Conservation (phyloP, 2,888 invertebrate genomes). For the Pilophorus perplexus region DNA sequence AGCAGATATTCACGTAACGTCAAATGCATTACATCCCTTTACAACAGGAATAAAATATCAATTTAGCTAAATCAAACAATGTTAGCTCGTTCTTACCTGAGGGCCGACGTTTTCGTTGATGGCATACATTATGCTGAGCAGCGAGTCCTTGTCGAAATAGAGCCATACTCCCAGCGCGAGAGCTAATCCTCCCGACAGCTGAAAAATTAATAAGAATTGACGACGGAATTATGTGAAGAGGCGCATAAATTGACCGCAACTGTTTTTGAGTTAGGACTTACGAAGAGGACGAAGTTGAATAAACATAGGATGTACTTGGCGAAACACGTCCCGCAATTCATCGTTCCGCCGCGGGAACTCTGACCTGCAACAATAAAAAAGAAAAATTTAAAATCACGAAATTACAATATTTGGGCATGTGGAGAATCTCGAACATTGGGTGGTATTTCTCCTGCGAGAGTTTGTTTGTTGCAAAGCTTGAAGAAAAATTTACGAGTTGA, state of each 20-base stretch:
- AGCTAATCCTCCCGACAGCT: slow-evolving; percentile 53
- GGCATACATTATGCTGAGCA: slow-evolving; percentile 61
- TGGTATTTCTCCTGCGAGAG: too few species aligned
- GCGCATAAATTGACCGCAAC: too few species aligned
- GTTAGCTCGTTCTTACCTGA: too few species aligned
- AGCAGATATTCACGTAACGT: too few species aligned
- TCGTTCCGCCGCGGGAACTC: slow-evolving; percentile 45
- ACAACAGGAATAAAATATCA: too few species aligned
- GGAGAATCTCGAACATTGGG: not conserved
- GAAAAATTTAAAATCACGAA: not conserved
- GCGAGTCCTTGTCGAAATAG: slow-evolving; percentile 65
- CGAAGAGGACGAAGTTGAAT: slow-evolving; percentile 71
- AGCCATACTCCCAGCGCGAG: slow-evolving; percentile 68
- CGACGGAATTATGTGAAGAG: too few species aligned
- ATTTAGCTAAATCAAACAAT: too few species aligned
- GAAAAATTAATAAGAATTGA: slow-evolving; percentile 10
- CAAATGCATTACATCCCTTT: too few species aligned
- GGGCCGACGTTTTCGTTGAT: slow-evolving; percentile 58
- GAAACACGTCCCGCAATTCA: slow-evolving; percentile 63
- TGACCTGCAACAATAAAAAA: slow-evolving; percentile 22
- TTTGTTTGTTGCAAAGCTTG: too few species aligned
- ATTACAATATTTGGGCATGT: not conserved
- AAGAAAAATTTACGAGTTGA: too few species aligned
- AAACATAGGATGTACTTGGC: slow-evolving; percentile 70
- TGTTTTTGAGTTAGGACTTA: too few species aligned